Evolutionary conservation across 1,140 invertebrate species (phyloP), one percentile per base, ranked within the genome.

Genomic region (Hylyphantes graminicola): DNA sequence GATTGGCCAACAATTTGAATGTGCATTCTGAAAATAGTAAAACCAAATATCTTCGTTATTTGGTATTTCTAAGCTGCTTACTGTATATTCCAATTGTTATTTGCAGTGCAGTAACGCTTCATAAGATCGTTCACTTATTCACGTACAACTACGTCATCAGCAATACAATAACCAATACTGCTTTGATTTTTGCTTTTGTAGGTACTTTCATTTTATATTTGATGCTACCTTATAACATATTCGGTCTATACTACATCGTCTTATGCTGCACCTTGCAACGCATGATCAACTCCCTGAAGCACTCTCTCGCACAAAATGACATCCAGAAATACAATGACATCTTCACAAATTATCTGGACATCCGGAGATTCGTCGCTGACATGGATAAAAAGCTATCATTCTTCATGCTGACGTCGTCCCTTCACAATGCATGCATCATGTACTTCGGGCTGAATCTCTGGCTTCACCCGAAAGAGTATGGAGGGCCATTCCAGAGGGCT

Each of bases 151-250:
- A 7, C n/a, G 7, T 5, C 5, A 7, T 10, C 3, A 5, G 15
- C 5, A 10, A 51, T 53, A 0, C 50, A 0, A 10, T 17, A n/a
- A 15, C 0, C 10, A 17, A 17, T n/a, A 4, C 54, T n/a, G 5
- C 21, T n/a, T 9, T 54, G 50, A 4, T 51, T 2, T 4, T 70
- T 7, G 17, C 15, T 17, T 35, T 35, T 35, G 35, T 5, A 5
- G 8, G 15, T 2, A 5, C 13, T n/a, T 53, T 2, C 15, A 1
- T 19, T 0, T 11, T 48, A 0, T 12, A 35, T 35, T 7, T 63
- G 8, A 53, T 64, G 57, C 17, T 76, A n/a, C 57, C 74, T 5
- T 9, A 63, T 6, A 76, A 64, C 13, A 76, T n/a, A 15, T 76
- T 76, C 53, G n/a, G 10, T 0, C 0, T 19, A 8, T 76, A 63